Conservation (phyloP, 1,140 invertebrate species). For the Drosophila nikananu region DNA sequence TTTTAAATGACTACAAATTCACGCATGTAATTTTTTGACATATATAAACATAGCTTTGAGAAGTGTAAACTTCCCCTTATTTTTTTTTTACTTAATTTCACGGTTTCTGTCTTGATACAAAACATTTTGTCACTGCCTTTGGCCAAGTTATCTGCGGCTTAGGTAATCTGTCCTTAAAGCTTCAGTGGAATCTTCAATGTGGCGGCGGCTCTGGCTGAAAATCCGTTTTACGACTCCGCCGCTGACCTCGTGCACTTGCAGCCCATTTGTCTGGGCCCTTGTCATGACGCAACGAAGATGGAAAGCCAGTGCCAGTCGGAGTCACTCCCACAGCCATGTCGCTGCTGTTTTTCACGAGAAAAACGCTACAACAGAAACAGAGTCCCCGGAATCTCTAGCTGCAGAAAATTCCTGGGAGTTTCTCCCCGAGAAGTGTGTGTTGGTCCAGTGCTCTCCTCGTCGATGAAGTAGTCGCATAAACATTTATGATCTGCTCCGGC, state of each 20-base stretch:
- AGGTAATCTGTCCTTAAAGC: conserved; percentile 41
- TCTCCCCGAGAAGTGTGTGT: conserved; percentile 19
- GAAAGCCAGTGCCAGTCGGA: conserved; percentile 34
- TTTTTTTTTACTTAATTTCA: background rate
- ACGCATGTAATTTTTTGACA: no score
- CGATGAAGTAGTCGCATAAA: conserved; percentile 60
- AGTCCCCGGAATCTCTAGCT: conserved; percentile 16
- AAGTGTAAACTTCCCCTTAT: background rate
- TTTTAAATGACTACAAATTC: background rate
- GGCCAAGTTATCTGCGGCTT: conserved; percentile 26
- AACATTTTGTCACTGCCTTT: conserved; percentile 1
- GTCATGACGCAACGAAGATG: conserved; percentile 59
- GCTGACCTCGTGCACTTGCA: conserved; percentile 59
- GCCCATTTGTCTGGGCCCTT: conserved; percentile 52
- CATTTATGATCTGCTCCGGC: conserved; percentile 65
- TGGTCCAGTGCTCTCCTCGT: conserved; percentile 14
- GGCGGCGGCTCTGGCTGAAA: conserved; percentile 17
- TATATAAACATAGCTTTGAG: background rate
- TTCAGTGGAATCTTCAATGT: conserved; percentile 23
- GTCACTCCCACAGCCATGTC: conserved; percentile 9
- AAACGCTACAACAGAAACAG: conserved; percentile 17
- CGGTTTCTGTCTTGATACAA: background rate
- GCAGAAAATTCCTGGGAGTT: background rate
- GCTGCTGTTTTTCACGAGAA: conserved; percentile 1
- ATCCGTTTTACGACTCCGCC: conserved; percentile 41